Evolutionary conservation across 2,113 vertebrate genomes (phyloP), one percentile per base, ranked within the genome.

Genomic region (Hyaena hyaena): DNA sequence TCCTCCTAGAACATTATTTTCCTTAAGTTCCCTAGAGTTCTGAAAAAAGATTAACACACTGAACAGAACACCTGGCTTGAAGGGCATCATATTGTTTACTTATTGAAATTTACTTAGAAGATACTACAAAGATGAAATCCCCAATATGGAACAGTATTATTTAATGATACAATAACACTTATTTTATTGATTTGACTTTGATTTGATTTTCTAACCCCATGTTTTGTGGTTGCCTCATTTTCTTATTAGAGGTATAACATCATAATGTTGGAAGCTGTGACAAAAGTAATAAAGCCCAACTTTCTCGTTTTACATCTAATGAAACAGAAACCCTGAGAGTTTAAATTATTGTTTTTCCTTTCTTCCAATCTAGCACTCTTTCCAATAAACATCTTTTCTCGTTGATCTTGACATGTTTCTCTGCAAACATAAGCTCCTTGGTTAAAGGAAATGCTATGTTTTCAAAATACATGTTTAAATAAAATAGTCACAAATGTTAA

Each of bases 181-280:
- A 90, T 79, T 93, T 90, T 83, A 90, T 90, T 90, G 35, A 88
- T 84, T 83, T 88, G n/a, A 86, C 16, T 89, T 95, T 74, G 45
- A 63, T 93, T 87, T 53, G 28, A 71, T 91, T 95, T 93, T 79
- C 31, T 91, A 93, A 88, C 58, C 45, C 12, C 66, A 10, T 66
- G 14, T 95, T 93, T 91, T 95, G 23, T 87, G 53, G 85, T 80
- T 93, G 48, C 28, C n/a, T 85, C 39, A 50, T 91, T 90, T 84
- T 84, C 55, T 93, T 91, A 93, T 65, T 93, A 76, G 43, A 33
- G 23, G 65, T 77, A 71, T 71, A 66, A 43, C 17, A 89, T 74
- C 55, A 92, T 76, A 61, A 76, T 92, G 3, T 93, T 84, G 96
- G 63, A 87, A 88, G 26, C 39, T 80, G 71, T 68, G 33, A 74